phyloP scores from a whole-genome alignment of 92 coral and sea anemone species.

The Phenganax stokvisi region DNA sequence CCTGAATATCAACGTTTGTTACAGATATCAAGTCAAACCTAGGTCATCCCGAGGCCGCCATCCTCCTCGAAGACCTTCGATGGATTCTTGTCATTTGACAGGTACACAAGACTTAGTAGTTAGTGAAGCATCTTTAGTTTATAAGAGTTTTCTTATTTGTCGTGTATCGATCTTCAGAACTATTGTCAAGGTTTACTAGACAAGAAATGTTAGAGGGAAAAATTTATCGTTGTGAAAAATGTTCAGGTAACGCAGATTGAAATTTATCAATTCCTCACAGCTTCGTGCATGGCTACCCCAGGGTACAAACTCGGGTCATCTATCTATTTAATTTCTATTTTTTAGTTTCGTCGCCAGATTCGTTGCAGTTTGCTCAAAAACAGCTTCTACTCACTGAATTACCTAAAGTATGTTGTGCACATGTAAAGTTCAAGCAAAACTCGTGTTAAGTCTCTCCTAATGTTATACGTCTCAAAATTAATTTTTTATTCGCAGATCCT shows the following conservation, averaged over 20 bases:
- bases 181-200: slow-evolving; percentile 28
- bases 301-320: too few species aligned
- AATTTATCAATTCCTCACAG: too few species aligned
- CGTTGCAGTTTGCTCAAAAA: too few species aligned
- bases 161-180: slow-evolving; percentile 19
- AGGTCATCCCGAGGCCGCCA: slow-evolving; percentile 28
- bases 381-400: too few species aligned
- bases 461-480: too few species aligned
- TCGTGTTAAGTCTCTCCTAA: too few species aligned
- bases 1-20: neutral
- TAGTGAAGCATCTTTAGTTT: neutral
- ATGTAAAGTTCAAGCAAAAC: too few species aligned
- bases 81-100: slow-evolving; percentile 40
- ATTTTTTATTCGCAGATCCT: slow-evolving; percentile 19
- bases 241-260: too few species aligned
- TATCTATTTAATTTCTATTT: too few species aligned
- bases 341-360: too few species aligned
- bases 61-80: slow-evolving; percentile 34
- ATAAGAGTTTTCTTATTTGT: neutral
- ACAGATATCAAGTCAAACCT: slow-evolving; percentile 37
- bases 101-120: neutral
- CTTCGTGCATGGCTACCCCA: too few species aligned
- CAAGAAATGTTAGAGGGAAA: slow-evolving; percentile 33
- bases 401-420: too few species aligned
- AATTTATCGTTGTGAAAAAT: neutral